Conservation (phyloP, 1,140 invertebrate species). For the Hirudo medicinalis region DNA sequence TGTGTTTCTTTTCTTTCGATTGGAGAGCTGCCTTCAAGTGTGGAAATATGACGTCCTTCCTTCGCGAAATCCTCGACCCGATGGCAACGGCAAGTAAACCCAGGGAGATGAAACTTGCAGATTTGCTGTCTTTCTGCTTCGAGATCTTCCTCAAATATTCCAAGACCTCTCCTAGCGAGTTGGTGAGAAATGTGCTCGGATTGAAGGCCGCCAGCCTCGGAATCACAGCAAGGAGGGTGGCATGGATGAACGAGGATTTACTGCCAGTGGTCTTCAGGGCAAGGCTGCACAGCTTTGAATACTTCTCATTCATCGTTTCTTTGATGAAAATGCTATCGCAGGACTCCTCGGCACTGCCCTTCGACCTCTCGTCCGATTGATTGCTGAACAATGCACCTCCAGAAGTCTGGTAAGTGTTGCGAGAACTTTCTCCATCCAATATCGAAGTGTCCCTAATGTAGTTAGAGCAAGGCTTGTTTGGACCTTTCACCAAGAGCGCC, state of each 20-base stretch:
- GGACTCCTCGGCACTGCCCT: constrained; percentile 26
- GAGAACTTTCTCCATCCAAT: no score
- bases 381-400: neutral
- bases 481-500: no score
- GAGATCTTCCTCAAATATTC: constrained; percentile 61
- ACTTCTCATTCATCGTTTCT: constrained; percentile 66
- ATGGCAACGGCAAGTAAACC: constrained; percentile 83
- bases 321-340: constrained; percentile 74
- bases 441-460: neutral
- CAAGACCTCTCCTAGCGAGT: constrained; percentile 61
- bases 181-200: constrained; percentile 55
- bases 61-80: constrained; percentile 61
- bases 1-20: constrained; percentile 51
- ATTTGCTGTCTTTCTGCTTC: constrained; percentile 59
- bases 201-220: constrained; percentile 89
- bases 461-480: no score
- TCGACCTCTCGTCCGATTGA: neutral
- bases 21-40: constrained; percentile 67
- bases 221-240: constrained; percentile 69
- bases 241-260: constrained; percentile 68
- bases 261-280: constrained; percentile 63
- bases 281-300: constrained; percentile 52
- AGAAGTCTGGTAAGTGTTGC: neutral
- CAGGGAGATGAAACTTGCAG: constrained; percentile 72
- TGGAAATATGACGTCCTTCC: constrained; percentile 72